These are phyloP conservation scores for Salvelinus alpinus DNA, from an alignment of 2,113 vertebrate genomes.

Conservation along the genomic window DNA sequence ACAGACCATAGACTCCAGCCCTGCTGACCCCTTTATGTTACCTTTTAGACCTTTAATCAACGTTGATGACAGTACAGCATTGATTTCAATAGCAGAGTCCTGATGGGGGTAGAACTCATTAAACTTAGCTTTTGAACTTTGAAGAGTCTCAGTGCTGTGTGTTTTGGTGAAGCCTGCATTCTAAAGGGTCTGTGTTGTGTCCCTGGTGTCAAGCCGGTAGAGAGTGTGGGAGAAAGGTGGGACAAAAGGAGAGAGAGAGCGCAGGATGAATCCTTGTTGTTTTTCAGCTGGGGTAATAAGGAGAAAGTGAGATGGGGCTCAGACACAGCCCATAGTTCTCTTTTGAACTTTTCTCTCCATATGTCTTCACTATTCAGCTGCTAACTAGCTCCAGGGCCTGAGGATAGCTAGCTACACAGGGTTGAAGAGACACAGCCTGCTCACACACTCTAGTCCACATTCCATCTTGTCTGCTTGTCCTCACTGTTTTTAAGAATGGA, in stretches of 20 bases:
- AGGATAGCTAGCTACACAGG: not conserved
- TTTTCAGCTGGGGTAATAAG: not conserved
- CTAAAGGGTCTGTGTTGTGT: slow-evolving; percentile 13
- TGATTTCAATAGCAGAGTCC: not conserved
- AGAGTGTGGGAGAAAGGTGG: slow-evolving; percentile 24
- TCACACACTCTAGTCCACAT: too few species aligned
- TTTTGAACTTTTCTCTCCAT: not conserved
- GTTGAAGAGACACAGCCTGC: too few species aligned
- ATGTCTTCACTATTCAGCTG: not conserved
- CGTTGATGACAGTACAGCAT: slow-evolving; percentile 10
- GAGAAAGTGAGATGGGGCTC: not conserved
- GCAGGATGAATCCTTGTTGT: not conserved
- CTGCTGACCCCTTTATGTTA: slow-evolving; percentile 23
- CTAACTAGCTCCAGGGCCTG: not conserved
- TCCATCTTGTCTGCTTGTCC: too few species aligned
- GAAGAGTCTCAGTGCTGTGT: slow-evolving; percentile 5
- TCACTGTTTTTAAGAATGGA: too few species aligned
- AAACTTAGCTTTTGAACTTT: slow-evolving; percentile 21
- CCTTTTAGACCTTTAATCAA: slow-evolving; percentile 22
- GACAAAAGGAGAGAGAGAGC: not conserved
- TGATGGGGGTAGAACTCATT: not conserved
- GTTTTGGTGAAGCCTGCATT: slow-evolving; percentile 28
- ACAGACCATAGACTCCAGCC: slow-evolving; percentile 18
- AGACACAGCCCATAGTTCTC: not conserved
- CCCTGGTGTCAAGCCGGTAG: slow-evolving; percentile 18